These are phyloP conservation scores for Parambassis ranga DNA, from an alignment of 2,797 vertebrate genomes.

Conservation along the genomic window DNA sequence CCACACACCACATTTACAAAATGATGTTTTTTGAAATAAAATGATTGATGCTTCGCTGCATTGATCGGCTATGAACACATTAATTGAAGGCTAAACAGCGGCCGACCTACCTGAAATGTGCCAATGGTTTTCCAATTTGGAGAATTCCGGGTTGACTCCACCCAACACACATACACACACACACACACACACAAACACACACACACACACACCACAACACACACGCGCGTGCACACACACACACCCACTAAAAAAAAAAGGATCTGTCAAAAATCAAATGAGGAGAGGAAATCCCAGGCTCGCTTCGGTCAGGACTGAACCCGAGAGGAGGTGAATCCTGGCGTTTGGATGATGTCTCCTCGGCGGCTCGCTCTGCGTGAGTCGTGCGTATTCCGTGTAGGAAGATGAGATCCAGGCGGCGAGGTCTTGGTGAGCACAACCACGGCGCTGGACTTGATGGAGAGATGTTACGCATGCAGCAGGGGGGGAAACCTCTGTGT, in stretches of 20 bases:
- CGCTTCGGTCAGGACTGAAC: constrained; percentile 44
- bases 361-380: constrained; percentile 33
- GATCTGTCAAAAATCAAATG: constrained; percentile 71
- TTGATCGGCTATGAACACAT: constrained; percentile 16
- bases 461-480: constrained; percentile 73
- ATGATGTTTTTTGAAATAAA: too few species aligned
- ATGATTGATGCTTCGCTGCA: not conserved
- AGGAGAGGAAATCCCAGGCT: constrained; percentile 73
- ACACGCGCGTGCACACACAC: not conserved
- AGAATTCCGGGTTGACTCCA: constrained; percentile 79
- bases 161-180: constrained; percentile 67
- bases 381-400: constrained; percentile 61
- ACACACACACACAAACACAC: not conserved
- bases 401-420: constrained; percentile 52
- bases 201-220: not conserved
- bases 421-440: constrained; percentile 58
- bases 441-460: constrained; percentile 64
- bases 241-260: not conserved
- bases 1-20: constrained; percentile 39
- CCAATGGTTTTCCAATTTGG: constrained; percentile 71
- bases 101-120: constrained; percentile 77
- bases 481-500: constrained; percentile 78
- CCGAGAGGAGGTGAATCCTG: constrained; percentile 44
- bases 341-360: constrained; percentile 36
- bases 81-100: constrained; percentile 28